Evolutionary conservation across 2,888 invertebrate genomes (phyloP), one percentile per base, ranked within the genome.

Genomic region (Alitta virens): DNA sequence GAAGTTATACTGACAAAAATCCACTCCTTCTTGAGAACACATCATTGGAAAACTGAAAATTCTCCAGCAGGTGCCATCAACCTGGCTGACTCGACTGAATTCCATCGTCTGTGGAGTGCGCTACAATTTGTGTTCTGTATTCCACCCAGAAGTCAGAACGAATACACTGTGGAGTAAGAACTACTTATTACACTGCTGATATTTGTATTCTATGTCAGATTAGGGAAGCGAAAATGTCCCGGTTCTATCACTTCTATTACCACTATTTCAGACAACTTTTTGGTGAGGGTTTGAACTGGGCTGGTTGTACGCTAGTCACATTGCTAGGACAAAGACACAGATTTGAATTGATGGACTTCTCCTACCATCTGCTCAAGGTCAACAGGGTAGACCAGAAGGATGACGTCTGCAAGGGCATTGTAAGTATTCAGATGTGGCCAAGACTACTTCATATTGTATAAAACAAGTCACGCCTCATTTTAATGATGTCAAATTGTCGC

Each of bases 211-310:
- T n/a, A n/a, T n/a, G n/a, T n/a, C n/a, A n/a, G n/a, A n/a, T n/a
- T n/a, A n/a, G n/a, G n/a, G n/a, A n/a, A n/a, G n/a, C n/a, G n/a
- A n/a, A n/a, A n/a, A n/a, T n/a, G n/a, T n/a, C n/a, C n/a, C n/a
- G n/a, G n/a, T n/a, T n/a, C n/a, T n/a, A n/a, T n/a, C n/a, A n/a
- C n/a, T n/a, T n/a, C n/a, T 21, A 24, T 25, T 53, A 18, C 14
- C 16, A 49, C 50, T 5, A 18, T 54, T 51, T 14, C 63, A 72
- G 92, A 80, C 94, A 96, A 83, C 83, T 97, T 66, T 98, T 96
- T 84, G 97, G 97, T 7, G 97, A 98, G 83, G 96, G 97, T 0
- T 86, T 97, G 0, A 92, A 97, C 82, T 98, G 97, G 97, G 97
- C 96, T 9, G 97, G 96, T 0, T 95, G 96, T 80, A 90, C 94